Conservation (phyloP, 2,113 vertebrate genomes). For the Catharus minimus region DNA sequence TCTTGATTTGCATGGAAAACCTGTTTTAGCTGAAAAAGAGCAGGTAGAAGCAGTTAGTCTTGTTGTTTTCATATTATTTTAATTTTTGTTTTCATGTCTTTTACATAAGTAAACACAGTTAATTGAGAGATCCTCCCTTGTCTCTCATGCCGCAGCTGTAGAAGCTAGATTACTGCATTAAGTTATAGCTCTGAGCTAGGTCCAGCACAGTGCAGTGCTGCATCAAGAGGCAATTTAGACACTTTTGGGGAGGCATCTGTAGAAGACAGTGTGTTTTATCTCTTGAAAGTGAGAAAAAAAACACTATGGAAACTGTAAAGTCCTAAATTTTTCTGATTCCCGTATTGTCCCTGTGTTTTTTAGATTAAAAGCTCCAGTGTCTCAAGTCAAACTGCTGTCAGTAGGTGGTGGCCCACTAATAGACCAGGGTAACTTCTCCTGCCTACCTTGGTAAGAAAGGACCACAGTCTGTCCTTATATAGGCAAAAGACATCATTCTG, state of each 20-base stretch:
- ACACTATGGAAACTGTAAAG: neutral
- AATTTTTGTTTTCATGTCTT: conserved; percentile 50
- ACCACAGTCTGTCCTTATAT: neutral
- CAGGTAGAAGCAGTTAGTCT: conserved; percentile 55
- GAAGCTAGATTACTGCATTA: conserved; percentile 31
- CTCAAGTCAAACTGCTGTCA: neutral
- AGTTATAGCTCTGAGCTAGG: conserved; percentile 4
- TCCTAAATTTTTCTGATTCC: neutral
- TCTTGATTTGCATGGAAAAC: conserved; percentile 39
- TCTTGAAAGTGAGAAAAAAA: neutral
- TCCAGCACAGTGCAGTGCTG: neutral
- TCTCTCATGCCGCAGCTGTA: conserved; percentile 5
- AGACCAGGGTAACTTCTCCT: neutral
- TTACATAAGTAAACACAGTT: conserved; percentile 49
- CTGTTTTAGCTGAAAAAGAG: conserved; percentile 51
- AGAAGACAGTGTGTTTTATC: neutral
- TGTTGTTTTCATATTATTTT: conserved; percentile 61
- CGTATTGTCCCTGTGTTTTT: rapidly evolving
- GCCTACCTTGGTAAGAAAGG: neutral
- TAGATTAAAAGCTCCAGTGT: neutral
- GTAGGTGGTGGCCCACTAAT: neutral
- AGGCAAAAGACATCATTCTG: neutral
- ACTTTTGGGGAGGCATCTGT: neutral
- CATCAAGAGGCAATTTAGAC: neutral
- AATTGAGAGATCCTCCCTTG: conserved; percentile 42